Conservation (phyloP, 2,113 vertebrate genomes). For the Mellivora capensis region DNA sequence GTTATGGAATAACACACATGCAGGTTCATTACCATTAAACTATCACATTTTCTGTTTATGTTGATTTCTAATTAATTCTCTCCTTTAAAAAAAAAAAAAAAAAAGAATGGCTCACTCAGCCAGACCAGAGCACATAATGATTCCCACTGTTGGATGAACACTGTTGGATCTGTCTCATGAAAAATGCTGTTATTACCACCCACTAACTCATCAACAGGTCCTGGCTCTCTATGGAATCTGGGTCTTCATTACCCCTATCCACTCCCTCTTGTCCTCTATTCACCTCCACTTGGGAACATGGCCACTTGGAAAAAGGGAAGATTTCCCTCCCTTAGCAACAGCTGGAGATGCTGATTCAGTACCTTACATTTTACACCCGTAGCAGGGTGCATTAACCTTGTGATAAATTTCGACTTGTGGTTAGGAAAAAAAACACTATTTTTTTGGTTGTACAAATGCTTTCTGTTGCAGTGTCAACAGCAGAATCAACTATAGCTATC, state of each 20-base stretch:
- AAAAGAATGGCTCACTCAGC: slow-evolving; percentile 27
- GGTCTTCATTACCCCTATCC: slow-evolving; percentile 19
- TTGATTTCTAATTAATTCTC: slow-evolving; percentile 74
- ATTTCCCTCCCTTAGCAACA: slow-evolving; percentile 23
- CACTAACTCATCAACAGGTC: background rate
- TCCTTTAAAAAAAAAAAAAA: background rate
- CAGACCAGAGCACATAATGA: slow-evolving; percentile 62
- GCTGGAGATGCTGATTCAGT: slow-evolving; percentile 51
- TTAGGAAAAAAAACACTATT: background rate
- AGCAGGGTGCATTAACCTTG: background rate
- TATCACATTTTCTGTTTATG: slow-evolving; percentile 73
- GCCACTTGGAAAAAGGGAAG: slow-evolving; percentile 52
- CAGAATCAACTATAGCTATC: background rate
- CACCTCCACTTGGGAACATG: slow-evolving; percentile 66
- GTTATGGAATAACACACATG: slow-evolving; percentile 65
- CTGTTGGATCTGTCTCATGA: slow-evolving; percentile 61
- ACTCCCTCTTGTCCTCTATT: slow-evolving; percentile 61
- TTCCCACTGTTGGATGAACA: slow-evolving; percentile 60
- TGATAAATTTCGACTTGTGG: slow-evolving; percentile 7
- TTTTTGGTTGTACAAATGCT: background rate
- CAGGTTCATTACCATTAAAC: slow-evolving; percentile 61
- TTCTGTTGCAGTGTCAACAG: background rate
- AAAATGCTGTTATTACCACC: slow-evolving; percentile 60
- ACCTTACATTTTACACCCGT: background rate
- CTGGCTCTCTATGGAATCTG: slow-evolving; percentile 28